Evolutionary conservation across 2,888 invertebrate species (phyloP), one percentile per base, ranked within the genome.

Genomic region (Pristionchus exspectatus): DNA sequence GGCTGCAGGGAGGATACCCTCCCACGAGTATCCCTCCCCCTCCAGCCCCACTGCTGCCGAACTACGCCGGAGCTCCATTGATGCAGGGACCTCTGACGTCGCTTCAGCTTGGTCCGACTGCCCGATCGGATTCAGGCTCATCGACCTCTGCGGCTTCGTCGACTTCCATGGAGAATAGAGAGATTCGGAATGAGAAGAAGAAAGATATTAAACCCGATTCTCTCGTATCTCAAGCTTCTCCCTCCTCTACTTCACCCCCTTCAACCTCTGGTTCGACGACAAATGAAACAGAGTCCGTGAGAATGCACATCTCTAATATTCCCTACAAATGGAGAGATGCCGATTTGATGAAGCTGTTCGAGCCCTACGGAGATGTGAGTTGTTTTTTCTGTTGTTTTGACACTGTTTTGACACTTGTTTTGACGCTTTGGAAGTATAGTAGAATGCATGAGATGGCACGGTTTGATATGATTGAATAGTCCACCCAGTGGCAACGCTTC

Each of bases 261-360:
- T 38, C 74, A 3, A 21, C 77, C 24, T 77, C 77, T 10, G 14
- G 10, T 12, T 77, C 77, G 38, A 38, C 50, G 24, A 24, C 44
- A 3, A 33, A 44, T 21, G 44, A 44, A 4, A 0, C 12, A 18
- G 77, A 77, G 1, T 7, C 77, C 3, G 77, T 77, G 44, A 38
- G 77, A 24, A 33, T 77, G n/a, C 77, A 77, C 77, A 50, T 77
- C 24, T 38, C 77, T 50, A 77, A 77, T 24, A 77, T 77, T 50
- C 77, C 77, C 44, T 77, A 77, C 50, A 77, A 77, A 44, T 77
- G 77, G 77, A 77, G 77, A 44, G 44, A 77, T 21, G n/a, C 21
- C n/a, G 77, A 77, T 44, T 44, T 77, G 16, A 24, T 10, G 44
- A 77, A 44, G 44, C 2, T 77, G 44, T 77, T 77, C n/a, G 50